phyloP scores from a whole-genome alignment of 2,888 invertebrate species.

The Limnephilus auricula region DNA sequence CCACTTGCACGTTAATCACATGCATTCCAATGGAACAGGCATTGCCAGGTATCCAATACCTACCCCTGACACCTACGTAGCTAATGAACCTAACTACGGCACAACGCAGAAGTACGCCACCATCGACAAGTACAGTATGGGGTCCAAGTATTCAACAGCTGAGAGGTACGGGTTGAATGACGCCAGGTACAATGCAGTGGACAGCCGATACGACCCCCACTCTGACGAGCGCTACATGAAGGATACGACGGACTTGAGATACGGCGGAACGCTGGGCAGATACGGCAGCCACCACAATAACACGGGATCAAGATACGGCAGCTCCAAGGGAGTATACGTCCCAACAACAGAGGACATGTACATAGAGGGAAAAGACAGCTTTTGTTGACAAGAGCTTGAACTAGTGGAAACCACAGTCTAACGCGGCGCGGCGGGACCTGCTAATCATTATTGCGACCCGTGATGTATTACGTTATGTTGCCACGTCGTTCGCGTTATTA shows the following conservation, averaged over 20 bases:
- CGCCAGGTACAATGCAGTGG: conserved; percentile 76
- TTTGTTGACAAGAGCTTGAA: conserved; percentile 84
- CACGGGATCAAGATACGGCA: conserved; percentile 63
- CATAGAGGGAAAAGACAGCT: conserved; percentile 83
- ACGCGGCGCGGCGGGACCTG: conserved; percentile 43
- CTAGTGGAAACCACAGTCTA: conserved; percentile 74
- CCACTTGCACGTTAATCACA: conserved; percentile 79
- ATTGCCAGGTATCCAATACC: conserved; percentile 67
- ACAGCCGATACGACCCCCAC: conserved; percentile 67
- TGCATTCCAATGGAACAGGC: conserved; percentile 75
- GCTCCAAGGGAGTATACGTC: conserved; percentile 64
- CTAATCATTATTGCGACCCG: conserved; percentile 35
- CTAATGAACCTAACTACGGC: conserved; percentile 75
- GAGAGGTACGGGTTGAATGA: conserved; percentile 73
- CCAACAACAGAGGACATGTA: conserved; percentile 76
- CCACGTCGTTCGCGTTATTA: conserved; percentile 13
- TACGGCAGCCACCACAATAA: conserved; percentile 64
- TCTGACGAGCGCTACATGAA: conserved; percentile 73
- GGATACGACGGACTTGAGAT: conserved; percentile 69
- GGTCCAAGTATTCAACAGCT: conserved; percentile 76
- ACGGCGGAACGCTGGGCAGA: conserved; percentile 64
- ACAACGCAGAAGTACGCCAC: conserved; percentile 78
- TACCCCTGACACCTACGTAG: conserved; percentile 66
- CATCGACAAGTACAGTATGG: conserved; percentile 77
- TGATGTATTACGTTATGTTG: conserved; percentile 4